Conservation (phyloP, 2,797 vertebrate genomes). For the Hippopotamyrus pictus region DNA sequence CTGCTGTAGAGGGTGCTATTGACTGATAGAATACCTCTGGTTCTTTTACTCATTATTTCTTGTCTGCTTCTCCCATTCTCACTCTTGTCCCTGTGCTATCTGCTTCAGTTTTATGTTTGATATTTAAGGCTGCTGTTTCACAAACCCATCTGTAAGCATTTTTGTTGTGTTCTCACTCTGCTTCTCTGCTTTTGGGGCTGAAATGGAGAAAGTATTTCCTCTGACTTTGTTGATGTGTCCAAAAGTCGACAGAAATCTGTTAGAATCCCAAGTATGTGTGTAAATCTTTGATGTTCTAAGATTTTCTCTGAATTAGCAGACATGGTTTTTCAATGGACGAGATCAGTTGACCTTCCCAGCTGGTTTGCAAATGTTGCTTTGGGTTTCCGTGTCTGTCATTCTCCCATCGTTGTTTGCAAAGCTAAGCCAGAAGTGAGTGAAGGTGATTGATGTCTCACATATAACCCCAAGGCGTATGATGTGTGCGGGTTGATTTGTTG, state of each 20-base stretch:
- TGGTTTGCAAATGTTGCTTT: background rate
- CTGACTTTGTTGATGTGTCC: background rate
- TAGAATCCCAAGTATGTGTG: background rate
- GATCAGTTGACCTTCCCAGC: background rate
- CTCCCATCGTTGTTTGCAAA: background rate
- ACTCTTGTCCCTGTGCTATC: background rate
- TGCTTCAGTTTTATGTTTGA: background rate
- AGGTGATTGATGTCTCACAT: background rate
- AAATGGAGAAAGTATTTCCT: background rate
- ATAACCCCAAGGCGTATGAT: background rate
- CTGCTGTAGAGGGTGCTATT: conserved; percentile 55
- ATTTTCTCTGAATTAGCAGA: background rate
- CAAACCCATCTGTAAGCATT: background rate
- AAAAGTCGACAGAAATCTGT: background rate
- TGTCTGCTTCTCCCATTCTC: background rate
- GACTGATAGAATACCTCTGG: conserved; percentile 42
- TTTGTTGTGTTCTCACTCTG: background rate
- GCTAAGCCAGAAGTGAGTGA: background rate
- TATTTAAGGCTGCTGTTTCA: background rate
- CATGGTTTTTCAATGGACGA: background rate
- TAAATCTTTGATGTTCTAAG: background rate
- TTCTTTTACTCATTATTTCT: background rate
- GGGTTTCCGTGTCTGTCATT: background rate
- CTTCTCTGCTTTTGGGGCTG: background rate
- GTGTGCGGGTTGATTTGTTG: conserved; percentile 21